Percentiles rank a stretch among this genome's conserved stretches.
phyloP scores from a whole-genome alignment of 2,113 vertebrate genomes.

The Pollimyrus isidori region DNA sequence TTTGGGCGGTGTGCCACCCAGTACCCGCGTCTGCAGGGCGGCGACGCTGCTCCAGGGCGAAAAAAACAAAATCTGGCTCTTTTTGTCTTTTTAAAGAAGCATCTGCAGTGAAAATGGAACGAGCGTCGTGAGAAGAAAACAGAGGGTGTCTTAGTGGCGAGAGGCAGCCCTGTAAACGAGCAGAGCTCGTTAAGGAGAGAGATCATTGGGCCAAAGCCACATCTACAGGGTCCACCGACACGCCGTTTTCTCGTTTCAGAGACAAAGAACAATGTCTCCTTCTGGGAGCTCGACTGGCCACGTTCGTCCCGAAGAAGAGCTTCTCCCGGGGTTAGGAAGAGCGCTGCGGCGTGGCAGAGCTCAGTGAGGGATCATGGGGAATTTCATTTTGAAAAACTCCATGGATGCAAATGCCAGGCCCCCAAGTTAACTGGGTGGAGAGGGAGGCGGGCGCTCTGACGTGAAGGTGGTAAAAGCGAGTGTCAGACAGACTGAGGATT shows the following conservation, averaged over 20 bases:
- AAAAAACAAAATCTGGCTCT: conserved; percentile 29
- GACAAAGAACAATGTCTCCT: neutral
- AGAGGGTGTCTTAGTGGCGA: neutral
- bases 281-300: neutral
- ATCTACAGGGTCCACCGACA: neutral
- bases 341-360: neutral
- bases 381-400: neutral
- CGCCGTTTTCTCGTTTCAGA: neutral
- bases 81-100: conserved; percentile 36
- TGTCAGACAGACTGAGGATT: neutral
- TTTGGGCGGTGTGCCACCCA: conserved; percentile 1
- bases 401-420: neutral
- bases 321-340: neutral
- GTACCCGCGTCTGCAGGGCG: conserved; percentile 22
- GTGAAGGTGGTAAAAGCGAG: neutral
- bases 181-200: neutral
- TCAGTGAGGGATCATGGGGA: neutral
- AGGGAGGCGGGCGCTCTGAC: neutral
- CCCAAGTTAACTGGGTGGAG: neutral
- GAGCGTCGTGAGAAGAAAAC: conserved; percentile 20
- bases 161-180: neutral
- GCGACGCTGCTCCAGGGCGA: conserved; percentile 37
- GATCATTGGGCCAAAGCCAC: neutral
- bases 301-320: neutral
- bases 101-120: conserved; percentile 45